Evolutionary conservation across 2,797 vertebrate species (phyloP).

Genomic region (Otolemur crassicaudatus): DNA sequence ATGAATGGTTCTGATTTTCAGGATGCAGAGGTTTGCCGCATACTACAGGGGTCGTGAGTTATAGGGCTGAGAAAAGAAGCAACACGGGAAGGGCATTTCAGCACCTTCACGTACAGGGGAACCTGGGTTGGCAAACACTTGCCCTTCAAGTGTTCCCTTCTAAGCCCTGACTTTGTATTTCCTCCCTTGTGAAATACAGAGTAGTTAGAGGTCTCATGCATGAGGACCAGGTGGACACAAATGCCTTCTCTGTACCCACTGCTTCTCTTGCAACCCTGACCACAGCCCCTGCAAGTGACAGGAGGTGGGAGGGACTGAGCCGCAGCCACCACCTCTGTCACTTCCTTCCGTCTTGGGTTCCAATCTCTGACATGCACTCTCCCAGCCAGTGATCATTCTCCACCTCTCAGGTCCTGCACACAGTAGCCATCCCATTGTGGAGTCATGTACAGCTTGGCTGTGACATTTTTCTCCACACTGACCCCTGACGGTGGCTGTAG

Average conservation of each 20-base stretch:
- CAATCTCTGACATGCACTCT: not conserved
- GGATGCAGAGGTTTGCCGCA: not conserved
- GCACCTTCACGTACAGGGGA: not conserved
- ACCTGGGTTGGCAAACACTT: not conserved
- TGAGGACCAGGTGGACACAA: not conserved
- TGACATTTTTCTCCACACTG: not conserved
- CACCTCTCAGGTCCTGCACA: not conserved
- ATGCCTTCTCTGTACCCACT: not conserved
- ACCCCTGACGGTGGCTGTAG: not conserved
- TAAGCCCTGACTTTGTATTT: not conserved
- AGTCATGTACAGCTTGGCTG: no score
- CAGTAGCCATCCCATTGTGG: no score
- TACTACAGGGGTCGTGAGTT: not conserved
- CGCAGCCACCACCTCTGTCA: not conserved
- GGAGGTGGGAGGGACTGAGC: not conserved
- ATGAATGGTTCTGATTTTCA: not conserved
- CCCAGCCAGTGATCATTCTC: not conserved
- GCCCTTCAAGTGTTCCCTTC: not conserved
- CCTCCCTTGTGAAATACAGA: not conserved
- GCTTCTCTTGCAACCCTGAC: slow-evolving; percentile 34
- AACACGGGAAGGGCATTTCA: not conserved
- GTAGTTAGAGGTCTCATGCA: not conserved
- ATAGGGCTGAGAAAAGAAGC: not conserved
- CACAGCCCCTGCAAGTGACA: not conserved
- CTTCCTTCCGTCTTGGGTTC: slow-evolving; percentile 55